These are phyloP conservation scores for Thereva nobilitata DNA, from an alignment of 2,888 invertebrate species.

Conservation along the genomic window DNA sequence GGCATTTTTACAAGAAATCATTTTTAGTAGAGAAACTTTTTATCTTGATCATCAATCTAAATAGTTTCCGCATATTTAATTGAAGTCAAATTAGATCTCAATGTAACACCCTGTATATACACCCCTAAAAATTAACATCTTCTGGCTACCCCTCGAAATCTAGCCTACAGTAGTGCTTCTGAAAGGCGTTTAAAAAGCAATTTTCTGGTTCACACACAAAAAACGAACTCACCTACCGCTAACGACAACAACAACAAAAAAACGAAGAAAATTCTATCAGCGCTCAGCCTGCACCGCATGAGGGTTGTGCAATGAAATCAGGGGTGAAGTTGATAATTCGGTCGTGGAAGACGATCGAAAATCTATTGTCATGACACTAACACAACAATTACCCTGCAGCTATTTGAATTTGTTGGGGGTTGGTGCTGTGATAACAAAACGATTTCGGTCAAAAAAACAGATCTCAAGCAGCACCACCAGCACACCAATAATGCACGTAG, in stretches of 20 bases:
- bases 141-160: background rate
- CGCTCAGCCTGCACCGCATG: background rate
- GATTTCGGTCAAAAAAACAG: constrained; percentile 15
- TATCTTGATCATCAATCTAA: too few species aligned
- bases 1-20: too few species aligned
- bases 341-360: constrained; percentile 11
- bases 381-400: constrained; percentile 37
- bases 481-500: background rate
- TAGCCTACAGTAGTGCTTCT: background rate
- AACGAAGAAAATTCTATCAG: background rate
- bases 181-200: constrained; percentile 36
- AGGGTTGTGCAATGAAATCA: constrained; percentile 18
- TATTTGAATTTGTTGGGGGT: constrained; percentile 4
- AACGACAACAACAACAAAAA: background rate
- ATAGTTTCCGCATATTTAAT: too few species aligned
- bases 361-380: constrained; percentile 34
- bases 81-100: too few species aligned
- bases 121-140: background rate
- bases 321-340: constrained; percentile 16
- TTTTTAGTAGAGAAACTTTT: too few species aligned
- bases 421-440: constrained; percentile 20
- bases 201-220: constrained; percentile 20
- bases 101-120: background rate
- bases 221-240: background rate
- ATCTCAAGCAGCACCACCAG: constrained; percentile 1